These are phyloP conservation scores for Mythimna vitellina DNA, from an alignment of 2,888 invertebrate genomes.

Conservation along the genomic window DNA sequence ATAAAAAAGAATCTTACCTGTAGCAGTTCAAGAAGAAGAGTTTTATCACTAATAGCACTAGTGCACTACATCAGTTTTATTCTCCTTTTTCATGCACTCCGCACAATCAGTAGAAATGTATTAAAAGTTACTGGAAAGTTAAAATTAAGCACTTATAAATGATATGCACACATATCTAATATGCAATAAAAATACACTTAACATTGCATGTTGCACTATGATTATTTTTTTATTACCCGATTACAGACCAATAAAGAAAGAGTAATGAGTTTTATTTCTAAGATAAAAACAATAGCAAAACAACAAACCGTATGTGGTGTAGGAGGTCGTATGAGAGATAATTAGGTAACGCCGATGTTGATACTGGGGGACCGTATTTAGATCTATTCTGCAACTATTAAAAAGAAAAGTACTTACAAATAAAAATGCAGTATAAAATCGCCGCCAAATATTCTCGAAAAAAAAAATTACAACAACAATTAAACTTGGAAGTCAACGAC, in stretches of 20 bases:
- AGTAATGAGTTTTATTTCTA: not conserved
- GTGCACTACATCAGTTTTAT: not conserved
- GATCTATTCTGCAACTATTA: slow-evolving; percentile 46
- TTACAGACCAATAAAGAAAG: slow-evolving; percentile 12
- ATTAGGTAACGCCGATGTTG: slow-evolving; percentile 50
- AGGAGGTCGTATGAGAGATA: slow-evolving; percentile 43
- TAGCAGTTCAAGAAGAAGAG: not conserved
- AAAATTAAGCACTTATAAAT: not conserved
- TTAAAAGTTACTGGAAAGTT: not conserved
- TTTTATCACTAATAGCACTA: not conserved
- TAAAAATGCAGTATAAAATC: too few relatives aligned
- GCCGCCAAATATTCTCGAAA: too few relatives aligned
- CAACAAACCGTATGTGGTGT: slow-evolving; percentile 51
- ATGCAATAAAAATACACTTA: slow-evolving; percentile 7
- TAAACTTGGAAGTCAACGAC: not conserved
- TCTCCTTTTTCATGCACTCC: not conserved
- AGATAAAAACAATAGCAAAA: slow-evolving; percentile 18
- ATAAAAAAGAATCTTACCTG: slow-evolving; percentile 16
- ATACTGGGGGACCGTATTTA: slow-evolving; percentile 41
- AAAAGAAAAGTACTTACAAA: too few relatives aligned
- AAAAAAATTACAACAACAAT: not conserved
- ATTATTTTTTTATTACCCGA: slow-evolving; percentile 1
- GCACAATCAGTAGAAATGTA: not conserved
- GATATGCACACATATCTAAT: not conserved
- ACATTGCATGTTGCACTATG: not conserved